Evolutionary conservation across 2,888 invertebrate species (phyloP).

Genomic region (Macropis europaea): DNA sequence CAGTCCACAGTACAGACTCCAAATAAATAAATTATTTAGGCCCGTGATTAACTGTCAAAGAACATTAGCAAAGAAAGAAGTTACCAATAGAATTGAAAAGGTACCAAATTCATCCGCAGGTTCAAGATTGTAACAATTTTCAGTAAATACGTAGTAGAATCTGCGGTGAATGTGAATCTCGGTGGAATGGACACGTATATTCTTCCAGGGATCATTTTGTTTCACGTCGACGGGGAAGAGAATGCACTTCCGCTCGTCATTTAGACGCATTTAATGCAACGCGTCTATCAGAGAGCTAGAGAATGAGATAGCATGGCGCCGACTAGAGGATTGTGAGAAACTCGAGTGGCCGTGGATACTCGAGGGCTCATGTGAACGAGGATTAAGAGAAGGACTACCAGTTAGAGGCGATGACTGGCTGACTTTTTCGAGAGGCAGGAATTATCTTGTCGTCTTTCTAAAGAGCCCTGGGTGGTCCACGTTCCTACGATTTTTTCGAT

Average conservation of each 20-base stretch:
- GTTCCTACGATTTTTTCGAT: slow-evolving; percentile 24
- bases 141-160: too few species aligned
- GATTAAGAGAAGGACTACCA: slow-evolving; percentile 79
- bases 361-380: slow-evolving; percentile 67
- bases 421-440: slow-evolving; percentile 76
- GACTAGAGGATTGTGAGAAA: slow-evolving; percentile 65
- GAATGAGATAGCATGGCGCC: slow-evolving; percentile 51
- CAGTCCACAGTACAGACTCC: too few species aligned
- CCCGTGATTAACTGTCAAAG: too few species aligned
- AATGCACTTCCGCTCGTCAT: slow-evolving; percentile 33
- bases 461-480: slow-evolving; percentile 76
- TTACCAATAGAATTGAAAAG: too few species aligned
- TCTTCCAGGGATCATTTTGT: slow-evolving; percentile 9
- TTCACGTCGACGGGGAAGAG: slow-evolving; percentile 2
- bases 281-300: slow-evolving; percentile 47
- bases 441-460: slow-evolving; percentile 74
- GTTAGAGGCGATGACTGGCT: slow-evolving; percentile 79
- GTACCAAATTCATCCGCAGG: too few species aligned
- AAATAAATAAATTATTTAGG: too few species aligned
- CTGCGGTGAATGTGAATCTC: too few species aligned
- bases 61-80: too few species aligned
- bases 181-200: not conserved
- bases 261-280: slow-evolving; percentile 31
- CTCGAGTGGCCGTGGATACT: slow-evolving; percentile 72
- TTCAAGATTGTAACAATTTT: too few species aligned